Evolutionary conservation across 2,888 invertebrate genomes (phyloP).

Genomic region (Alloplasta piceator): DNA sequence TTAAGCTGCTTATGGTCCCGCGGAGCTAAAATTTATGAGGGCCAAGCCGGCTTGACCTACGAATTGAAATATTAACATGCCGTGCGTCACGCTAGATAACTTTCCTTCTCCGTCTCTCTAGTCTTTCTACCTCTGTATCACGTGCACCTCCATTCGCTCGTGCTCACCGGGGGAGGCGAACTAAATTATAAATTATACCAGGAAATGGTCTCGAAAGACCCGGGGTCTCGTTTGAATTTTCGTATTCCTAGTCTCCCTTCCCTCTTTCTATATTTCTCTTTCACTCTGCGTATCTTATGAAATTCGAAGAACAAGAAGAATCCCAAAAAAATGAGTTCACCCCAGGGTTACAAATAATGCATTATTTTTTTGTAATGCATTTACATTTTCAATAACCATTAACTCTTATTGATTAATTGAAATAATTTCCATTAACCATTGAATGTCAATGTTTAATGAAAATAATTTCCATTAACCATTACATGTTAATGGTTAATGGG

Average conservation of each 20-base stretch:
- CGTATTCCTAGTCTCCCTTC: conserved; percentile 7
- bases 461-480: too few relatives aligned
- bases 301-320: too few relatives aligned
- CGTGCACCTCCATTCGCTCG: conserved; percentile 21
- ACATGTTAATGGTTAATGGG: too few relatives aligned
- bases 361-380: too few relatives aligned
- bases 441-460: too few relatives aligned
- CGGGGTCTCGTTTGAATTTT: conserved; percentile 41
- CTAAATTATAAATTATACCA: conserved; percentile 53
- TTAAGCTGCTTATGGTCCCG: conserved; percentile 75
- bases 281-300: background rate
- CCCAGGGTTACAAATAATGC: too few relatives aligned
- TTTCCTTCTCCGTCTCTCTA: conserved; percentile 8
- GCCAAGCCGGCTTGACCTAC: conserved; percentile 59
- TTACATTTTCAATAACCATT: too few relatives aligned
- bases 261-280: background rate
- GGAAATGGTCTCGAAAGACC: conserved; percentile 24
- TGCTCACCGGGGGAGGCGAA: conserved; percentile 15
- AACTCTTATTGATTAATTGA: too few relatives aligned
- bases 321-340: too few relatives aligned
- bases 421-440: too few relatives aligned
- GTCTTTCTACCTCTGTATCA: conserved; percentile 4
- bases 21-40: conserved; percentile 70
- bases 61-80: conserved; percentile 71
- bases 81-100: conserved; percentile 58